phyloP scores from a whole-genome alignment of 2,113 vertebrate genomes.

The Vimba vimba region DNA sequence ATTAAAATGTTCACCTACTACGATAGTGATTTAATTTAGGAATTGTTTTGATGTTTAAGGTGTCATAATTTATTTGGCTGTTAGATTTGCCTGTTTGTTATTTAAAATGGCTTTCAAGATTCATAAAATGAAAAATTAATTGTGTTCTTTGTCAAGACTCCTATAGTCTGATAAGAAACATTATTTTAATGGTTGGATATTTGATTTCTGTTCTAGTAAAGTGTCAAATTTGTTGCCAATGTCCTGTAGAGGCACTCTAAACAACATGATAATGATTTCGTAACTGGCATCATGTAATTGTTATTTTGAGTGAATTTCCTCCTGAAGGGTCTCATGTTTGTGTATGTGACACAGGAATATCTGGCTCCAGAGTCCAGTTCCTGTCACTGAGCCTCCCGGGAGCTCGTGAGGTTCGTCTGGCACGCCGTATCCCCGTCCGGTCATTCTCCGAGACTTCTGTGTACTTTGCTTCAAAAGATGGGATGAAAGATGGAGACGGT shows the following conservation, averaged over 20 bases:
- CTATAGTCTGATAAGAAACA: too few relatives aligned
- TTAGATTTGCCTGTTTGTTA: too few relatives aligned
- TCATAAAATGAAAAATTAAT: background rate
- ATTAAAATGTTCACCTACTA: background rate
- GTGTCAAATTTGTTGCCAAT: background rate
- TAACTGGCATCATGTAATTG: background rate
- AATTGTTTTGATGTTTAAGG: background rate
- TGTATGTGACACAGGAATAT: conserved; percentile 72
- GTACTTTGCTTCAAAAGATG: conserved; percentile 86
- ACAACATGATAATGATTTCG: background rate
- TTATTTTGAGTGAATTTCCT: background rate
- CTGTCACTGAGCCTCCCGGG: conserved; percentile 76
- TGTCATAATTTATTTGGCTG: too few relatives aligned
- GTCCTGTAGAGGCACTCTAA: background rate
- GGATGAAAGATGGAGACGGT: conserved; percentile 83
- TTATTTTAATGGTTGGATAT: background rate
- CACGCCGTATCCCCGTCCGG: conserved; percentile 75
- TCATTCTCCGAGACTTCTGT: conserved; percentile 82
- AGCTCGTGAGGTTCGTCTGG: conserved; percentile 75
- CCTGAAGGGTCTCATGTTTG: background rate
- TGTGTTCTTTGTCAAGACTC: background rate
- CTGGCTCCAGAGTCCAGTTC: conserved; percentile 77
- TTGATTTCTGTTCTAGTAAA: background rate
- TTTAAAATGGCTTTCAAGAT: background rate
- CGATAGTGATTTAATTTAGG: background rate